These are phyloP conservation scores for Brachyptera putata DNA, from an alignment of 2,888 invertebrate species.

Conservation along the genomic window DNA sequence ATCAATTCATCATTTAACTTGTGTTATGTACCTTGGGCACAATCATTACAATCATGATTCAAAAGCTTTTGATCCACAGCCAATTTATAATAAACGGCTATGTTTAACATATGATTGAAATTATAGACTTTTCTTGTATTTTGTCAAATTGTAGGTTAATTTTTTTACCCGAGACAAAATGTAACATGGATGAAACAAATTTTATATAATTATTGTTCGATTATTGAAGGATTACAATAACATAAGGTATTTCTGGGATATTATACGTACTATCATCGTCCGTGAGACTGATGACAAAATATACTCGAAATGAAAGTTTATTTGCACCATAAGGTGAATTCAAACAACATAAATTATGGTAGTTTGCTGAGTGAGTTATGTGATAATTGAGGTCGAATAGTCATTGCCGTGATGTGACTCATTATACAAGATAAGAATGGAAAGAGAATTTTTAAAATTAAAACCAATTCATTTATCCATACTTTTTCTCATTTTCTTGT, in stretches of 20 bases:
- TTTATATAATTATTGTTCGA: too few relatives aligned
- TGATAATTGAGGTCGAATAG: too few relatives aligned
- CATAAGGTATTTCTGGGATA: conserved; percentile 40
- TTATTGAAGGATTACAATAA: too few relatives aligned
- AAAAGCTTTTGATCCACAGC: neutral
- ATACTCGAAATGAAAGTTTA: conserved; percentile 27
- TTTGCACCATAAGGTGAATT: neutral
- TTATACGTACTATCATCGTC: conserved; percentile 42
- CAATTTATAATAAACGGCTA: neutral
- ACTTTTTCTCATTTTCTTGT: too few relatives aligned
- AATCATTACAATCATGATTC: neutral
- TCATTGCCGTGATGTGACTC: too few relatives aligned
- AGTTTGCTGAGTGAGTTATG: neutral
- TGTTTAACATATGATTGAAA: neutral
- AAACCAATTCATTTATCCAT: too few relatives aligned
- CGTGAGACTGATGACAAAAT: conserved; percentile 25
- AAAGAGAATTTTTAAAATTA: too few relatives aligned
- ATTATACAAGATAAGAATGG: too few relatives aligned
- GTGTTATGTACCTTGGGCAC: neutral
- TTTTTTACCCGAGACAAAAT: neutral
- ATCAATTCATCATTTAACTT: neutral
- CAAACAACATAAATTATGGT: neutral
- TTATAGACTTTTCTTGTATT: neutral
- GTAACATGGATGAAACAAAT: too few relatives aligned
- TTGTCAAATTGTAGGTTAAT: neutral